Evolutionary conservation across 2,888 invertebrate genomes (phyloP), one percentile per base, ranked within the genome.

Genomic region (Mactromeris polynyma): DNA sequence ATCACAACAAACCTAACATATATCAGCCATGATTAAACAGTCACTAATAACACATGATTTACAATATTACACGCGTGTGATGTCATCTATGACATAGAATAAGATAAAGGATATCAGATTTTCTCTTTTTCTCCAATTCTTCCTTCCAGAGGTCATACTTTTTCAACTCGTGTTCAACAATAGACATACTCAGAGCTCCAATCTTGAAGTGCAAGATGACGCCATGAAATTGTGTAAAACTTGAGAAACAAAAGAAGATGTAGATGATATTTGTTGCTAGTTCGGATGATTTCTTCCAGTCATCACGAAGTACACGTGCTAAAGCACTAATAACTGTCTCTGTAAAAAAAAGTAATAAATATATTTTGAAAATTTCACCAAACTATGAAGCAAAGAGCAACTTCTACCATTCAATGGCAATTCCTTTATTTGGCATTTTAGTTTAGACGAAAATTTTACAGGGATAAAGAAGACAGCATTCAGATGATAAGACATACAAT

Each of bases 161-260:
- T 94, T 98, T 98, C 84, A 99, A 97, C 97, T 99, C 99, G 97
- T 98, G 98, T 96, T 99, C 99, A 92, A 99, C 98, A 85, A 99
- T 98, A 97, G 99, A 99, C 98, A 99, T 98, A 96, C 99, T 99
- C 88, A 99, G 97, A 0, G 99, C 99, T 80, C 99, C 99, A 77
- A 97, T 99, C 97, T 99, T 99, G 96, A 99, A 99, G 96, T 99
- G 99, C 83, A 99, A 98, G 92, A 99, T 98, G 73, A 99, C 98
- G 42, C 98, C 98, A 97, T 99, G 99, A 97, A 99, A 99, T 96
- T 98, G 98, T 95, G 98, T 98, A 96, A 99, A 99, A 69, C 98
- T 98, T 19, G 99, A 99, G 96, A 99, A 99, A 96, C 99, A 99
- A 97, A 99, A 99, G 97, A 99, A 99, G 95, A 99, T 98, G 96